Evolutionary conservation across 2,797 vertebrate genomes (phyloP).

Genomic region (Amazona ochrocephala): DNA sequence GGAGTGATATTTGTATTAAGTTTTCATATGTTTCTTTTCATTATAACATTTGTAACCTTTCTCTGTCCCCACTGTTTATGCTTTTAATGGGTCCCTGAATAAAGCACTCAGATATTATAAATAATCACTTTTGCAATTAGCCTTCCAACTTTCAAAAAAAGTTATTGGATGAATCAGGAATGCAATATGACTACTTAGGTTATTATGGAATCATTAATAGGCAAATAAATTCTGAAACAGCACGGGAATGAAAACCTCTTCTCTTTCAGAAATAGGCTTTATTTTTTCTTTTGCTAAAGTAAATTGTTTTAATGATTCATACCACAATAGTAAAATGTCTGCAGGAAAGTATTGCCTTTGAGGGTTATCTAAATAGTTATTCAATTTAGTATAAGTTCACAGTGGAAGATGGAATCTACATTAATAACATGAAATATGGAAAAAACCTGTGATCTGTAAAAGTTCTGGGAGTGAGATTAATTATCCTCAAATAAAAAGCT

Average conservation of each 20-base stretch:
- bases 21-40: slow-evolving; percentile 45
- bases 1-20: slow-evolving; percentile 46
- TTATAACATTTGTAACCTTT: slow-evolving; percentile 44
- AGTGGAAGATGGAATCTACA: slow-evolving; percentile 30
- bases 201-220: slow-evolving; percentile 22
- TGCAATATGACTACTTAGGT: background rate
- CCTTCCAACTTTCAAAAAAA: slow-evolving; percentile 38
- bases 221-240: slow-evolving; percentile 57
- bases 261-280: slow-evolving; percentile 26
- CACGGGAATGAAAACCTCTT: slow-evolving; percentile 13
- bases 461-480: slow-evolving; percentile 6
- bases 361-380: slow-evolving; percentile 59
- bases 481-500: background rate
- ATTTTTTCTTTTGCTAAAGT: slow-evolving; percentile 7
- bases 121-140: slow-evolving; percentile 60
- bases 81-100: slow-evolving; percentile 32
- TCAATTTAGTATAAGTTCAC: slow-evolving; percentile 28
- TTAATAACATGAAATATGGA: background rate
- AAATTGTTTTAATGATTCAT: slow-evolving; percentile 28
- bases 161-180: slow-evolving; percentile 14
- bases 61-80: slow-evolving; percentile 44
- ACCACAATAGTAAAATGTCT: slow-evolving; percentile 25
- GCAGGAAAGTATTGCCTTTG: slow-evolving; percentile 42
- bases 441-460: background rate
- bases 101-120: slow-evolving; percentile 54